Percentiles rank a stretch among this genome's conserved stretches.
Conservation (phyloP, 2,797 vertebrate genomes). For the Petrocephalus schoutedeni region DNA sequence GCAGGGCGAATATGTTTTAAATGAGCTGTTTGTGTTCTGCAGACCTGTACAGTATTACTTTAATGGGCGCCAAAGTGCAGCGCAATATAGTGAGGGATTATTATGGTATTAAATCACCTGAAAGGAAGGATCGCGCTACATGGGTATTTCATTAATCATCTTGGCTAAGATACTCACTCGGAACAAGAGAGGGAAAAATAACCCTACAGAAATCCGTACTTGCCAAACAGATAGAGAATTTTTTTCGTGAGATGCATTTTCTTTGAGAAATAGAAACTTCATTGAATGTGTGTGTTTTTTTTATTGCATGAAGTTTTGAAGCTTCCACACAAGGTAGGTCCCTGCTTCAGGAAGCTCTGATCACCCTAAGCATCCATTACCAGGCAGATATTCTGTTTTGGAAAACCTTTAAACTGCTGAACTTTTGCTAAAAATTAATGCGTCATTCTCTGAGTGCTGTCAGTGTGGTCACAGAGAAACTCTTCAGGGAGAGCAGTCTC, state of each 20-base stretch:
- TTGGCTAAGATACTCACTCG: slow-evolving; percentile 52
- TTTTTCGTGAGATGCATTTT: slow-evolving; percentile 20
- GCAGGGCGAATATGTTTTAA: slow-evolving; percentile 63
- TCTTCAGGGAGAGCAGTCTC: not conserved
- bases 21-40: slow-evolving; percentile 70
- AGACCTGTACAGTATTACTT: slow-evolving; percentile 61
- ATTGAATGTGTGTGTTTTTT: slow-evolving; percentile 5
- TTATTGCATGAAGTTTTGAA: not conserved
- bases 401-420: not conserved
- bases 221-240: slow-evolving; percentile 8
- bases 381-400: not conserved
- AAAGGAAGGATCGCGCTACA: slow-evolving; percentile 51
- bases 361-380: not conserved
- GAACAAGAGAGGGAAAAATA: slow-evolving; percentile 30
- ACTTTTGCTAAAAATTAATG: not conserved
- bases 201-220: slow-evolving; percentile 21
- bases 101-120: slow-evolving; percentile 73
- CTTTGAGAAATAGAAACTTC: slow-evolving; percentile 22
- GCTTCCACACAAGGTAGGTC: not conserved
- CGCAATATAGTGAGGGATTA: slow-evolving; percentile 68
- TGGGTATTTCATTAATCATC: slow-evolving; percentile 71
- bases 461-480: not conserved
- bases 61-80: slow-evolving; percentile 68
- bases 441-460: not conserved
- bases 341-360: not conserved